A percentile compares a stretch with the other conserved stretches of the same genome.
Evolutionary conservation across 1,140 invertebrate species (phyloP).

Genomic region (Ericerus pela): DNA sequence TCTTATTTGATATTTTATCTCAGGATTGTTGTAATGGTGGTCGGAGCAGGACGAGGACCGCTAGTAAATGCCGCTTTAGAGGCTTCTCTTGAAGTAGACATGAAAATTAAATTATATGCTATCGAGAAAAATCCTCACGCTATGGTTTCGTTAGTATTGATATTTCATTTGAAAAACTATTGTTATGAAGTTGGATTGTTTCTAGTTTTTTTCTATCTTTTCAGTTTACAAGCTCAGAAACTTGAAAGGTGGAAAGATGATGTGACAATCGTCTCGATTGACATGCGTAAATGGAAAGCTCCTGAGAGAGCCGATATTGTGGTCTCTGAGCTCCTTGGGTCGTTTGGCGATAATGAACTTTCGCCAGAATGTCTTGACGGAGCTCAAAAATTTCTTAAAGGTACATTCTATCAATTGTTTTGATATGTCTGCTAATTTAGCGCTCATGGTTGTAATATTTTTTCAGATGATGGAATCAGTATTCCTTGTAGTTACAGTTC

Average conservation of each 20-base stretch:
- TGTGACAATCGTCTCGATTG: constrained; percentile 61
- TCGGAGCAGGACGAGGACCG: constrained; percentile 91
- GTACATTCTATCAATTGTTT: constrained; percentile 30
- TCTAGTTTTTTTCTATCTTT: background rate
- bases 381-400: constrained; percentile 72
- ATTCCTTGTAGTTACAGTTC: constrained; percentile 86
- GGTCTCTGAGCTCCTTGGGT: constrained; percentile 89
- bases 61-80: constrained; percentile 69
- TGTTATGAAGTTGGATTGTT: constrained; percentile 15
- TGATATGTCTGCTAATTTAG: constrained; percentile 3
- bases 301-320: constrained; percentile 82
- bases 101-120: constrained; percentile 65
- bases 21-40: constrained; percentile 62
- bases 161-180: constrained; percentile 2
- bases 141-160: constrained; percentile 53
- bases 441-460: constrained; percentile 12
- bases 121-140: constrained; percentile 98
- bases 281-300: constrained; percentile 77
- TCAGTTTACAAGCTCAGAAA: constrained; percentile 54
- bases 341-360: constrained; percentile 97
- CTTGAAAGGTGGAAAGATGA: constrained; percentile 64
- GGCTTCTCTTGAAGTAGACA: constrained; percentile 52
- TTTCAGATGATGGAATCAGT: constrained; percentile 67
- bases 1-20: background rate
- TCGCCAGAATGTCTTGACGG: constrained; percentile 97